Base-by-base conservation (phyloP, 1,140 invertebrate species). In the Littorina saxatilis region DNA sequence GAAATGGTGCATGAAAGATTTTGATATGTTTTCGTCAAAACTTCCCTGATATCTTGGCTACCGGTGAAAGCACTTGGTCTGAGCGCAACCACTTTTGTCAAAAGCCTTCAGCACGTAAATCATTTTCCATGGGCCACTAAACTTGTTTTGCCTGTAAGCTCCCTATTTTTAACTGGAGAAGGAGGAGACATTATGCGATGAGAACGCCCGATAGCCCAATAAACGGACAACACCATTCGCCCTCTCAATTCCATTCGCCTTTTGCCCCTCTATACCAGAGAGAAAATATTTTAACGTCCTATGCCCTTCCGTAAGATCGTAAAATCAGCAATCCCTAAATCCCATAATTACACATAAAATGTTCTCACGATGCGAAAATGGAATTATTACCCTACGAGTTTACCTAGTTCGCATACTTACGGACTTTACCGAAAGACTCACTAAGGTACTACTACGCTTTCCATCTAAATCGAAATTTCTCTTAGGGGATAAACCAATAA, bases 171-270 rank as follows among this genome's bases (percentile, higher is more conserved):
- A 32, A 50, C 43, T 27, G 43, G 70, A 50, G 47, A 73, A 73
- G 70, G 47, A 27, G 39, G 50, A 32, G 13, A 50, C n/a, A 73
- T 73, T 73, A 73, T 32, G 23, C 20, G 70, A 73, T 73, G 70
- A 35, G 7, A 47, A 39, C n/a, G n/a, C 4, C 70, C 29, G 70
- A 73, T 73, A 73, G 5, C 39, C 39, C 39, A n/a, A 73, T 73
- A 73, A 73, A 73, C 23, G 50, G 20, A 20, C 13, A 23, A 73
- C 11, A n/a, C n/a, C n/a, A n/a, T n/a, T n/a, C n/a, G n/a, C n/a
- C n/a, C n/a, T 73, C 29, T 5, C 1, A 73, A 73, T 47, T 73
- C 70, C 70, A 73, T 73, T 73, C 50, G 70, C 70, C 17, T 39
- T 50, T 43, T 37, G 43, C 70, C 5, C 3, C 70, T 7, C 70